phyloP scores from a whole-genome alignment of 1,140 invertebrate species.

The Ostrea denselamellosa region DNA sequence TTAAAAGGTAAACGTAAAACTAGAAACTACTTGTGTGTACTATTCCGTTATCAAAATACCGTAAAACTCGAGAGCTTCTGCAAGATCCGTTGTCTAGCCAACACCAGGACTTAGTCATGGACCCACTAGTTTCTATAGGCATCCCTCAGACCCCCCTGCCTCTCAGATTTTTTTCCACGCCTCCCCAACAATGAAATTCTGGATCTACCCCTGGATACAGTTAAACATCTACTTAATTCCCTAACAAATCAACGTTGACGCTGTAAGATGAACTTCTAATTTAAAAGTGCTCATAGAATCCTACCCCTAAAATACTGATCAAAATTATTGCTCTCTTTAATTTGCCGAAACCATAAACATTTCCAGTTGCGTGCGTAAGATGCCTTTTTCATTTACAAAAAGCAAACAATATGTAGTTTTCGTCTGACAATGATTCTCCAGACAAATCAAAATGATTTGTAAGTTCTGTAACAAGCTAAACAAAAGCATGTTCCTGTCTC shows the following conservation, averaged over 20 bases:
- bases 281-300: too few relatives aligned
- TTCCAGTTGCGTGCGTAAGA: neutral
- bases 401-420: neutral
- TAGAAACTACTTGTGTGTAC: too few relatives aligned
- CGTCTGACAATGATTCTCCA: conserved; percentile 7
- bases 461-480: conserved; percentile 21
- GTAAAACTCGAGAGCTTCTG: too few relatives aligned
- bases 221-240: neutral
- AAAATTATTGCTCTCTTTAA: neutral
- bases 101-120: too few relatives aligned
- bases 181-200: too few relatives aligned
- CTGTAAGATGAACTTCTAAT: neutral
- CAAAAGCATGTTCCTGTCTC: conserved; percentile 8
- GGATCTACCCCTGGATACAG: too few relatives aligned
- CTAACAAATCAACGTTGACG: neutral
- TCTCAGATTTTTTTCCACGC: too few relatives aligned
- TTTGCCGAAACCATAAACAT: neutral
- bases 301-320: neutral
- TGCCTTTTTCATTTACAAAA: neutral
- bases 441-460: conserved; percentile 35
- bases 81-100: too few relatives aligned
- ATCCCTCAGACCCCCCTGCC: too few relatives aligned
- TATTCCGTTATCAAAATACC: too few relatives aligned
- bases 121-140: too few relatives aligned
- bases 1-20: too few relatives aligned